Evolutionary conservation across 2,113 vertebrate genomes (phyloP).

Genomic region (Podarcis cretensis): DNA sequence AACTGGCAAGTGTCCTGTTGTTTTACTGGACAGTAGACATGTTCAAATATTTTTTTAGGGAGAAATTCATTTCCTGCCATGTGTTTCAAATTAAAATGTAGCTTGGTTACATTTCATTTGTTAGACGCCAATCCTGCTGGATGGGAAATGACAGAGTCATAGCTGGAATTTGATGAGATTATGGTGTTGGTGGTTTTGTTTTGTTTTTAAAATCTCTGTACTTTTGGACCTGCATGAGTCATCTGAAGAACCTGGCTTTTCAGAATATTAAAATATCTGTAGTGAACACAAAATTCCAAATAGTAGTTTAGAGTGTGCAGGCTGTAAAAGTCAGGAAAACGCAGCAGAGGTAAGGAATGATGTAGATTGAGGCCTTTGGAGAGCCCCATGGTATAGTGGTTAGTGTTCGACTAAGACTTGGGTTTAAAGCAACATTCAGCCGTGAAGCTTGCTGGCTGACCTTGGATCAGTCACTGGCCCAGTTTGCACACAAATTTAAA

Average conservation of each 20-base stretch:
- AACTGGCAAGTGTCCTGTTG: slow-evolving; percentile 66
- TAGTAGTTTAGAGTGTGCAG: neutral
- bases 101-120: slow-evolving; percentile 53
- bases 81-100: slow-evolving; percentile 70
- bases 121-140: slow-evolving; percentile 58
- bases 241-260: neutral
- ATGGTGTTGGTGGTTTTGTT: neutral
- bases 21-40: slow-evolving; percentile 69
- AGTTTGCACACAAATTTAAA: no score
- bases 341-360: neutral
- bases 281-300: neutral
- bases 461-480: neutral
- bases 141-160: slow-evolving; percentile 56
- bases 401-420: neutral
- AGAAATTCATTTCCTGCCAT: slow-evolving; percentile 76
- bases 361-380: neutral
- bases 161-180: slow-evolving; percentile 12
- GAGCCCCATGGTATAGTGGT: neutral
- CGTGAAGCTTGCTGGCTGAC: neutral
- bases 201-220: neutral
- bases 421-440: neutral
- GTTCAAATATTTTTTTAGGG: slow-evolving; percentile 68
- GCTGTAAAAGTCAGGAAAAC: no score
- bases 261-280: neutral
- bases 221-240: slow-evolving; percentile 4